Evolutionary conservation across 2,888 invertebrate species (phyloP).

Genomic region (Tipula unca): DNA sequence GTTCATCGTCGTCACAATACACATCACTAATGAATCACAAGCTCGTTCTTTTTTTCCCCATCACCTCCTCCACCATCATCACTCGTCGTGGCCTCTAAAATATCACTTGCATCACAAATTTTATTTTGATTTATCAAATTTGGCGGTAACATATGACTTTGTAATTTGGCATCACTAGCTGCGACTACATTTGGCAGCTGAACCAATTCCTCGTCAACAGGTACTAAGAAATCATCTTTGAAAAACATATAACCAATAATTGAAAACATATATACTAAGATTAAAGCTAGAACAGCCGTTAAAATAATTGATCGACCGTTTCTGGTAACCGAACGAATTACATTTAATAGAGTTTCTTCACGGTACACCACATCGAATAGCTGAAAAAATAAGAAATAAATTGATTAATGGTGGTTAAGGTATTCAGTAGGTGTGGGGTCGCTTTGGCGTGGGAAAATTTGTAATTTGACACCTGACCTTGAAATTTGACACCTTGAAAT

Average conservation of each 20-base stretch:
- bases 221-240: slow-evolving; percentile 90
- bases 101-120: neutral
- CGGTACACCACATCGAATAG: slow-evolving; percentile 96
- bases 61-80: slow-evolving; percentile 39
- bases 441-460: too few species aligned
- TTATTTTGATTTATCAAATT: neutral
- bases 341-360: slow-evolving; percentile 97
- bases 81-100: neutral
- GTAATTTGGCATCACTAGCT: neutral
- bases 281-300: slow-evolving; percentile 93
- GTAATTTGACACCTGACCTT: too few species aligned
- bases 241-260: slow-evolving; percentile 99
- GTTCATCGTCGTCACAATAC: slow-evolving; percentile 96
- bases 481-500: too few species aligned
- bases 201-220: slow-evolving; percentile 58
- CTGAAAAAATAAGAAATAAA: too few species aligned
- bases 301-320: slow-evolving; percentile 97
- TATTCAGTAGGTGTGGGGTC: too few species aligned
- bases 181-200: neutral
- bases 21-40: slow-evolving; percentile 97
- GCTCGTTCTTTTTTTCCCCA: slow-evolving; percentile 75
- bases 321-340: slow-evolving; percentile 96
- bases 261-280: slow-evolving; percentile 97
- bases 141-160: neutral
- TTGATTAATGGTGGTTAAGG: too few species aligned